These are phyloP conservation scores for Zophobas morio DNA, from an alignment of 1,140 invertebrate species.

Conservation along the genomic window DNA sequence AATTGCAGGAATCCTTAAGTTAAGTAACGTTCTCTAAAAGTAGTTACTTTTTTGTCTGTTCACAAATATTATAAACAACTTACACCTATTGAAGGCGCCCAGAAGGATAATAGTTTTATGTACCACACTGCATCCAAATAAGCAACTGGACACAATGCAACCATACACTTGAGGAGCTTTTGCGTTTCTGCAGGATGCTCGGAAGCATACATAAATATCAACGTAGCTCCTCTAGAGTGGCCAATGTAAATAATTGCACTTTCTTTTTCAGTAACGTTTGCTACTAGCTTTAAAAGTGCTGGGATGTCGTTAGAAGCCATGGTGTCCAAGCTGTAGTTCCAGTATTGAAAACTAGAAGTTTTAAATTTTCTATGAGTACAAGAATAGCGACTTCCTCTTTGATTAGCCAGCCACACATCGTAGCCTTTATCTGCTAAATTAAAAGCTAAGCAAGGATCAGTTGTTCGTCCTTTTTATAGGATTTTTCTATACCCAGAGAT, in stretches of 20 bases:
- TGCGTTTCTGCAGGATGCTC: too few relatives aligned
- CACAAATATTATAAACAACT: not conserved
- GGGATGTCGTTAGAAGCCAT: not conserved
- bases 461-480: not conserved
- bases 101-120: not conserved
- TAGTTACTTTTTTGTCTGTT: too few relatives aligned
- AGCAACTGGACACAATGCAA: conserved; percentile 1
- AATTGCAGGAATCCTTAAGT: too few relatives aligned
- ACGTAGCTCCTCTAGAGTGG: too few relatives aligned
- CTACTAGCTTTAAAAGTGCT: too few relatives aligned
- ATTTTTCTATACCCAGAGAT: conserved; percentile 1
- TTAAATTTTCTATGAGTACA: not conserved
- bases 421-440: not conserved
- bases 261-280: too few relatives aligned
- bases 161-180: not conserved
- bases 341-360: not conserved
- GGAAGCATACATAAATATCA: too few relatives aligned
- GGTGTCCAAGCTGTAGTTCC: not conserved
- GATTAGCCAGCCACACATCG: conserved; percentile 8
- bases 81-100: not conserved
- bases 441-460: not conserved
- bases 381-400: conserved; percentile 5
- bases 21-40: too few relatives aligned
- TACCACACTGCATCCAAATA: not conserved
- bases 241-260: too few relatives aligned